These are phyloP conservation scores for Mimas tiliae DNA, from an alignment of 2,888 invertebrate genomes.

Conservation along the genomic window DNA sequence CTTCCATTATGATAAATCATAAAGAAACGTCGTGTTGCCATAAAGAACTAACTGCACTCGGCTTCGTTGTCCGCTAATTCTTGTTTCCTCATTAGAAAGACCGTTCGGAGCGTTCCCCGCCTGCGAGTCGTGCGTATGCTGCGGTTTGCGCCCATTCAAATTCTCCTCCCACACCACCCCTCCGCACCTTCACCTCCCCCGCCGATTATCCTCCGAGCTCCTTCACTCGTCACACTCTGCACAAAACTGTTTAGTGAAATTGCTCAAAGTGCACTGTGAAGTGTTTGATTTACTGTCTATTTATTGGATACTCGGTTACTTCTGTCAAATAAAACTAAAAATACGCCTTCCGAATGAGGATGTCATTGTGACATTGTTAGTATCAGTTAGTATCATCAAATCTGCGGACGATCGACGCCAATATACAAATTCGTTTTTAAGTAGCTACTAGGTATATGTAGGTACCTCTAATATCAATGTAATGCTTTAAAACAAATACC, in stretches of 20 bases:
- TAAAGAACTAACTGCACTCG: slow-evolving; percentile 74
- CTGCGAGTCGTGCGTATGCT: slow-evolving; percentile 48
- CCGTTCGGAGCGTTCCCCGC: slow-evolving; percentile 61
- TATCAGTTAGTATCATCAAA: neutral
- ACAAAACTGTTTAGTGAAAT: slow-evolving; percentile 62
- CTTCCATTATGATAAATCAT: slow-evolving; percentile 41
- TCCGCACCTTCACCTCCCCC: slow-evolving; percentile 7
- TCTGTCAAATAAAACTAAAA: slow-evolving; percentile 60
- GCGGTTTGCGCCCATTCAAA: slow-evolving; percentile 72
- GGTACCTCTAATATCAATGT: neutral
- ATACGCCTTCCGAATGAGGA: slow-evolving; percentile 37
- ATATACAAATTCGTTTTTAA: neutral
- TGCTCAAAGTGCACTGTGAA: slow-evolving; percentile 69
- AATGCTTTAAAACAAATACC: neutral
- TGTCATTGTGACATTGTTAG: slow-evolving; percentile 11
- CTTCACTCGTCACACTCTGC: slow-evolving; percentile 51
- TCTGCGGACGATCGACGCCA: neutral
- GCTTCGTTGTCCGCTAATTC: slow-evolving; percentile 79
- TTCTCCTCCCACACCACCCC: slow-evolving; percentile 42
- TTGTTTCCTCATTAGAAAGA: slow-evolving; percentile 81
- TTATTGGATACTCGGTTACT: slow-evolving; percentile 68
- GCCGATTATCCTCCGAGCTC: slow-evolving; percentile 48
- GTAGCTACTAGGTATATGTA: too few relatives aligned
- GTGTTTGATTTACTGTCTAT: slow-evolving; percentile 80
- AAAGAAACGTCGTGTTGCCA: slow-evolving; percentile 51